Conservation (phyloP, 2,888 invertebrate genomes). For the Perdita meconis region DNA sequence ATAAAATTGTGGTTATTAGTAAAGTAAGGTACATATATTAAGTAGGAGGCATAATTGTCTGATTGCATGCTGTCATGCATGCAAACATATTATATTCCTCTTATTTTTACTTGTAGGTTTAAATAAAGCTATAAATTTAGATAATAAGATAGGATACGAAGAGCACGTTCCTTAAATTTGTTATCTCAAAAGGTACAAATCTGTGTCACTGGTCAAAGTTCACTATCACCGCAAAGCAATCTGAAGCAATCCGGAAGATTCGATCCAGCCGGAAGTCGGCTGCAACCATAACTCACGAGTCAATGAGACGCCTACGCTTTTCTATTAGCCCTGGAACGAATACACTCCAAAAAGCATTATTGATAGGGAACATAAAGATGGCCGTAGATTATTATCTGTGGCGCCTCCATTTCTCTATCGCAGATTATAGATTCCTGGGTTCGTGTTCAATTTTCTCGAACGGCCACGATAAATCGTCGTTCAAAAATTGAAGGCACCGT, state of each 20-base stretch:
- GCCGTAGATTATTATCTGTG: constrained; percentile 67
- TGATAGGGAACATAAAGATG: constrained; percentile 66
- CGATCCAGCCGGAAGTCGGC: constrained; percentile 5
- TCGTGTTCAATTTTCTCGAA: constrained; percentile 71
- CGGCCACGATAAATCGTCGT: constrained; percentile 63
- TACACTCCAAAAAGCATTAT: constrained; percentile 52
- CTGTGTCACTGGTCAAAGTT: no score
- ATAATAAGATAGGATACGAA: no score
- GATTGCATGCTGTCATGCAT: no score
- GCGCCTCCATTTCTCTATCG: constrained; percentile 62
- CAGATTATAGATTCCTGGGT: constrained; percentile 68
- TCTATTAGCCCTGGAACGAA: constrained; percentile 49
- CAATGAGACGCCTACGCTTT: constrained; percentile 40
- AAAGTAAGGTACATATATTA: no score
- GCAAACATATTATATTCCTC: no score
- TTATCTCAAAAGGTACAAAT: no score
- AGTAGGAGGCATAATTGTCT: no score
- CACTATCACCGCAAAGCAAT: no score
- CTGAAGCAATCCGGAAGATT: neutral
- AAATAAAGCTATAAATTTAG: no score
- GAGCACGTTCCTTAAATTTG: no score
- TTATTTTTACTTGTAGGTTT: no score
- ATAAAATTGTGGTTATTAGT: no score
- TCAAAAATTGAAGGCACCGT: constrained; percentile 64
- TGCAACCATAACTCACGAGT: constrained; percentile 16